A percentile compares a stretch with the other conserved stretches of the same genome.
Evolutionary conservation across 2,888 invertebrate genomes (phyloP).

Genomic region (Caenorhabditis virilis): DNA sequence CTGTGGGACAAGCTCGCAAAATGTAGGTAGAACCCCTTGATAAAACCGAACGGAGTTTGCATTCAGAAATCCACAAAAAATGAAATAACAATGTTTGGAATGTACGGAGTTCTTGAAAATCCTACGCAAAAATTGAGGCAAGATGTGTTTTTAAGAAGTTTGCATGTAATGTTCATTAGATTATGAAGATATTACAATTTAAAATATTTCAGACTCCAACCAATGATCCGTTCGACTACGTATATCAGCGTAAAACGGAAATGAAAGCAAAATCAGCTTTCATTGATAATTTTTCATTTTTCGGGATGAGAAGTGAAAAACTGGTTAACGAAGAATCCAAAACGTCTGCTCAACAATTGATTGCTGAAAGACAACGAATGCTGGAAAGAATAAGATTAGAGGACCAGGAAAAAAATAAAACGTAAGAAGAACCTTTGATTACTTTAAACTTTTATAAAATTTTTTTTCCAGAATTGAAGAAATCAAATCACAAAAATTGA

Average conservation of each 20-base stretch:
- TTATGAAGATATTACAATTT: background rate
- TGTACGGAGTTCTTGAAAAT: constrained; percentile 8
- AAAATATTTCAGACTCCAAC: constrained; percentile 4
- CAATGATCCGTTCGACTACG: background rate
- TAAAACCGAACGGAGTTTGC: too few species aligned
- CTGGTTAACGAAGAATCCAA: constrained; percentile 2
- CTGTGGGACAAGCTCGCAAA: background rate
- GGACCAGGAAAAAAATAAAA: too few species aligned
- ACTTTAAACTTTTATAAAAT: too few species aligned
- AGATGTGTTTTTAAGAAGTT: constrained; percentile 12
- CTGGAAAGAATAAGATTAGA: background rate
- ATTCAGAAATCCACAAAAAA: constrained; percentile 12
- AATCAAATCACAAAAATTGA: too few species aligned
- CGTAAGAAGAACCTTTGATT: too few species aligned
- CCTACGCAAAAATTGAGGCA: constrained; percentile 4
- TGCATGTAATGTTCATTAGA: background rate
- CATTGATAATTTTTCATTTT: constrained; percentile 13
- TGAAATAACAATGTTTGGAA: constrained; percentile 21
- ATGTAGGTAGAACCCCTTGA: too few species aligned
- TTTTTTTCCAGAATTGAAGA: too few species aligned
- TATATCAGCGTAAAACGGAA: background rate
- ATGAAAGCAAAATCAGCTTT: constrained; percentile 4
- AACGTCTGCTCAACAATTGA: background rate
- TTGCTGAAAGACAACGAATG: background rate
- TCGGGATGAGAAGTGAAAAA: constrained; percentile 18